phyloP scores from a whole-genome alignment of 2,797 vertebrate genomes.

The Taenioides sp. region DNA sequence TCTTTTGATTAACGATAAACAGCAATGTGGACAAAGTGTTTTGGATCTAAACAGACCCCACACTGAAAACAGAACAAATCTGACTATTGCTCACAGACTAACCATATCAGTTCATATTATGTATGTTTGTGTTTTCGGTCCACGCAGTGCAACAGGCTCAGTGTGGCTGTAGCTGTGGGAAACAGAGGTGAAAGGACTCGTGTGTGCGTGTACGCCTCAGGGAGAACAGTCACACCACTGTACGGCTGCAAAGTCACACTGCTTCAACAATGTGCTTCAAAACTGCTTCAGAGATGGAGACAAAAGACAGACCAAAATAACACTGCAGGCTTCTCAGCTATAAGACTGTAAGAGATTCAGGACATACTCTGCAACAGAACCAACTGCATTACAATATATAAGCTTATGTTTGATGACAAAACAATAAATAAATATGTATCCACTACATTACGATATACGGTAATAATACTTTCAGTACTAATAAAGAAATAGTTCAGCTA shows the following conservation, averaged over 20 bases:
- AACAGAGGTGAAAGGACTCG: slow-evolving; percentile 34
- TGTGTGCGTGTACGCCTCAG: slow-evolving; percentile 38
- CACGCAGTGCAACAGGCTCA: slow-evolving; percentile 60
- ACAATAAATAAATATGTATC: no score
- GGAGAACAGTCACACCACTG: slow-evolving; percentile 48
- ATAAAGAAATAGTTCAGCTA: no score
- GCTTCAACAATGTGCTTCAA: slow-evolving; percentile 29
- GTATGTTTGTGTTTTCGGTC: slow-evolving; percentile 35
- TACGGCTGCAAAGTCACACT: slow-evolving; percentile 39
- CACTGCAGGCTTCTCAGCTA: not conserved
- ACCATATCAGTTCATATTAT: not conserved
- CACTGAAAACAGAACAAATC: not conserved
- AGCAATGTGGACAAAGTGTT: no score
- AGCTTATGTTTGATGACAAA: not conserved
- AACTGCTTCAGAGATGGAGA: not conserved
- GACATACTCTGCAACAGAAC: not conserved
- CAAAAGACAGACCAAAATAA: not conserved
- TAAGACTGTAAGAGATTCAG: not conserved
- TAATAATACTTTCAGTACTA: no score
- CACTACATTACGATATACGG: no score
- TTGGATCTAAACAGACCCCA: not conserved
- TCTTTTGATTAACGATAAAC: no score
- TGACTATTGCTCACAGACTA: not conserved
- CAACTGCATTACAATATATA: not conserved
- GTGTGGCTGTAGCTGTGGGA: slow-evolving; percentile 18